phyloP scores from a whole-genome alignment of 2,888 invertebrate species.

The Lasioglossum lativentre region DNA sequence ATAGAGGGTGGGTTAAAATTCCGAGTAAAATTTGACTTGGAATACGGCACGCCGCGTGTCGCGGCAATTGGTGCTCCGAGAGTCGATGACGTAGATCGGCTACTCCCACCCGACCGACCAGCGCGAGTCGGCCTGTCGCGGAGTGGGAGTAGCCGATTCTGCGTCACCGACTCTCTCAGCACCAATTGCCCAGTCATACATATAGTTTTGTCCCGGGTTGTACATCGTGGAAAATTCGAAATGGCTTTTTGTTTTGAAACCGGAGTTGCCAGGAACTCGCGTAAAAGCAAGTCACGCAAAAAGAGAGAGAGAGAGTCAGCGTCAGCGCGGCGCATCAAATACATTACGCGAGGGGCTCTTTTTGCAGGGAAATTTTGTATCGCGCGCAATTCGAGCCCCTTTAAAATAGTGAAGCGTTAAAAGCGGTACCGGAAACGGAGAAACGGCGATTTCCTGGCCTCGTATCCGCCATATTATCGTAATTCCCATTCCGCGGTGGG shows the following conservation, averaged over 20 bases:
- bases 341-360: not conserved
- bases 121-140: too few relatives aligned
- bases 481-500: conserved; percentile 20
- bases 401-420: conserved; percentile 23
- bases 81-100: too few relatives aligned
- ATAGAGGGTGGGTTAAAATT: too few relatives aligned
- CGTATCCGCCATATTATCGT: conserved; percentile 45
- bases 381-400: not conserved
- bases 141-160: too few relatives aligned
- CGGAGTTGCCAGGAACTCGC: not conserved
- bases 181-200: too few relatives aligned
- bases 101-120: too few relatives aligned
- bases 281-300: conserved; percentile 1
- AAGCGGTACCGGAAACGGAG: conserved; percentile 20
- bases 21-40: too few relatives aligned
- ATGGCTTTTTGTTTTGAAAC: not conserved
- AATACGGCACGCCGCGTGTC: too few relatives aligned
- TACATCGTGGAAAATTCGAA: not conserved
- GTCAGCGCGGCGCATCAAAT: not conserved
- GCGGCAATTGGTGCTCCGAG: too few relatives aligned
- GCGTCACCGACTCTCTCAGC: too few relatives aligned
- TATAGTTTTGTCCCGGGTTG: not conserved
- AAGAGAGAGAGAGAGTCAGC: not conserved
- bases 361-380: not conserved
- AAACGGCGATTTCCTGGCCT: conserved; percentile 33